Evolutionary conservation across 2,888 invertebrate genomes (phyloP).

Genomic region (Lissonota sp.): DNA sequence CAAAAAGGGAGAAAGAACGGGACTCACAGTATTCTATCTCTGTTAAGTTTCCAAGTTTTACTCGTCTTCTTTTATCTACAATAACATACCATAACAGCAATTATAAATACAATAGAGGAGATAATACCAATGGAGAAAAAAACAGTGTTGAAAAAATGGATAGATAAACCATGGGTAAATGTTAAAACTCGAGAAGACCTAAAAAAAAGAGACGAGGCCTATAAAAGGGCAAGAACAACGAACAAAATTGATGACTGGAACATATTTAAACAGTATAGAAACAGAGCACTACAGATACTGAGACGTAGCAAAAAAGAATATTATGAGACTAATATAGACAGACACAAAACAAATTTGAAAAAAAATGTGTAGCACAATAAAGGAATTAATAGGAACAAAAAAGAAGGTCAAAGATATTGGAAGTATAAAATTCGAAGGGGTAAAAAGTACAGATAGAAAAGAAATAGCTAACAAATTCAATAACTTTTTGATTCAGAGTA

Average conservation of each 20-base stretch:
- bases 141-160: constrained; percentile 37
- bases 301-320: constrained; percentile 22
- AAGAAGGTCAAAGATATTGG: neutral
- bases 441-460: neutral
- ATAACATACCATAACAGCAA: constrained; percentile 8
- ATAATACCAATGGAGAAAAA: constrained; percentile 25
- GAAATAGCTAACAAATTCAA: constrained; percentile 65
- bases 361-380: constrained; percentile 51
- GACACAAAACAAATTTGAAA: neutral
- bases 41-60: no score
- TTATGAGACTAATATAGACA: constrained; percentile 40
- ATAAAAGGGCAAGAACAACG: constrained; percentile 1
- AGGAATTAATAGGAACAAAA: constrained; percentile 44
- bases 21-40: no score
- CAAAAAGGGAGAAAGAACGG: no score
- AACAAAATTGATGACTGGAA: constrained; percentile 6
- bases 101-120: no score
- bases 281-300: constrained; percentile 11
- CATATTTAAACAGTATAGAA: constrained; percentile 10
- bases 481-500: constrained; percentile 47
- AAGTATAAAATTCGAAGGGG: constrained; percentile 31
- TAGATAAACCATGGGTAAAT: constrained; percentile 40
- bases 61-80: no score
- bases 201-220: constrained; percentile 24
- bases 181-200: neutral